Percentiles rank a stretch among this genome's conserved stretches.
These are phyloP conservation scores for Lochmaea crataegi DNA, from an alignment of 2,888 invertebrate species.

Conservation along the genomic window DNA sequence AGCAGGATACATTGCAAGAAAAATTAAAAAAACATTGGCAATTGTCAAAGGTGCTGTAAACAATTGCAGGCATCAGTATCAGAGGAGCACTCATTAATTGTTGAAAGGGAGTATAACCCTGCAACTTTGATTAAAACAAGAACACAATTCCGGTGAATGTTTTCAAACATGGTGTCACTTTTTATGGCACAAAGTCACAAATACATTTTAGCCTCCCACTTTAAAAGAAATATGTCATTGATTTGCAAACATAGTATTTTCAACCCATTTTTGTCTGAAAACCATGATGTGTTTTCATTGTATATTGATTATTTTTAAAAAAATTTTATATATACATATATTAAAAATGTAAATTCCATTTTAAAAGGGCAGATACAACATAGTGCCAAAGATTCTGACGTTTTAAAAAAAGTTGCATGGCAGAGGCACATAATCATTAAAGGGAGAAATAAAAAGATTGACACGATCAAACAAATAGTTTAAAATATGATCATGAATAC, in stretches of 20 bases:
- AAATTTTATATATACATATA: too few species aligned
- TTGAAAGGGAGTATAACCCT: neutral
- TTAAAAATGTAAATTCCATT: too few species aligned
- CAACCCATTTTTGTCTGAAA: neutral
- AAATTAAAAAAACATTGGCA: neutral
- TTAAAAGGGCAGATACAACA: too few species aligned
- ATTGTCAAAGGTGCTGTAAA: neutral
- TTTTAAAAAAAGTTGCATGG: too few species aligned
- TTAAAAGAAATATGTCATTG: neutral
- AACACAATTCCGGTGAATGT: neutral
- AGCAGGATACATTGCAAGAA: neutral
- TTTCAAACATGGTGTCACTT: neutral
- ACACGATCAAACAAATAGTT: too few species aligned
- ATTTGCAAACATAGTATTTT: neutral
- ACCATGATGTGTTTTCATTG: neutral
- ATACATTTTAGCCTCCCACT: neutral
- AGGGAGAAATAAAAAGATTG: too few species aligned
- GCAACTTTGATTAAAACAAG: neutral
- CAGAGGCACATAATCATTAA: too few species aligned
- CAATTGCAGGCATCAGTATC: neutral
- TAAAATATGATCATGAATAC: too few species aligned
- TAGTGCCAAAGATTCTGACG: too few species aligned
- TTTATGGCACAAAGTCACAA: neutral
- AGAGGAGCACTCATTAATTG: neutral
- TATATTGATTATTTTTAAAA: too few species aligned